Evolutionary conservation across 1,140 invertebrate species (phyloP).

Genomic region (Sarcophaga peregrina): DNA sequence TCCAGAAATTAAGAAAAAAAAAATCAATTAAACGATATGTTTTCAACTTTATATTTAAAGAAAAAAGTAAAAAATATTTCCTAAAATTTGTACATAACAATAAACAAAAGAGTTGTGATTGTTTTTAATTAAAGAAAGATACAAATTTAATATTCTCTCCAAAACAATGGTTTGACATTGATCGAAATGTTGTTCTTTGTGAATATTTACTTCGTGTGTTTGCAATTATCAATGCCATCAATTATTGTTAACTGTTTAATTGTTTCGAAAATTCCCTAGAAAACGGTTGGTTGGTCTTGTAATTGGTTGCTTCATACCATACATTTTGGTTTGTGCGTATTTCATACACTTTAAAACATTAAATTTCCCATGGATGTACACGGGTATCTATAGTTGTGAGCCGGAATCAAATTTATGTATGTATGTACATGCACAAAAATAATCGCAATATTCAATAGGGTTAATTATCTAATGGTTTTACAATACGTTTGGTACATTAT

Average conservation of each 20-base stretch:
- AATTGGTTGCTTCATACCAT: background rate
- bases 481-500: background rate
- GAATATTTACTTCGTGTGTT: background rate
- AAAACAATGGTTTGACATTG: background rate
- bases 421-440: background rate
- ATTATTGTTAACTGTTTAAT: constrained; percentile 8
- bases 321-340: background rate
- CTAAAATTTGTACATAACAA: background rate
- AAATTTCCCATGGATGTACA: background rate
- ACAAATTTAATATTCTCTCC: background rate
- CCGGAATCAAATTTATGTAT: background rate
- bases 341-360: background rate
- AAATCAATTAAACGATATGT: too few relatives aligned
- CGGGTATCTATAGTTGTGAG: background rate
- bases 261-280: background rate
- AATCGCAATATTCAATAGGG: background rate
- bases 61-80: background rate
- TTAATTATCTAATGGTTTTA: constrained; percentile 25
- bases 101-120: background rate
- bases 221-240: background rate
- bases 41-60: background rate
- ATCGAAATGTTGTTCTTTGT: background rate
- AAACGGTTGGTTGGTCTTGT: background rate
- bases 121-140: too few relatives aligned
- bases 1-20: too few relatives aligned